Base-by-base conservation (phyloP, 2,113 vertebrate genomes). In the Salvelinus fontinalis region DNA sequence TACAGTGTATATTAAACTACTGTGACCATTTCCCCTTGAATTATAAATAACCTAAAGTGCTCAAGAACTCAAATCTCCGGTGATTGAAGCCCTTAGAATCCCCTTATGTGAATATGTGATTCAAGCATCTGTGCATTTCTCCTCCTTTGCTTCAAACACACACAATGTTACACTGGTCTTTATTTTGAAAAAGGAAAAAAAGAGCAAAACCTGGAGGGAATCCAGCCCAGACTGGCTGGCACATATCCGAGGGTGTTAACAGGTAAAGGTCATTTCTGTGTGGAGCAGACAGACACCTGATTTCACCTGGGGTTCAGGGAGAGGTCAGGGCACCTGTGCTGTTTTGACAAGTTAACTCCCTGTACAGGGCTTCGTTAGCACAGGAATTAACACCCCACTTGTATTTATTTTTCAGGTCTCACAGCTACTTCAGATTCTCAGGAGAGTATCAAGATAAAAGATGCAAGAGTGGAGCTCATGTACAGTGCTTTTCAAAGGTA, bases 311-410 rank as follows among this genome's bases (percentile, higher is more conserved):
- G 83, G 74, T 81, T 90, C 84, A 86, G 71, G 1, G 69, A 65
- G 14, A 82, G 90, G 89, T 87, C 88, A 81, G 79, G 79, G 81
- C 88, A 85, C 87, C 86, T 87, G 83, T 62, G 80, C 83, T 20
- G 77, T 67, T 81, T 26, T 83, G 57, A 62, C 80, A 75, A 60
- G 70, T 81, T 31, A 75, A 62, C 84, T 86, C 87, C 82, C 86
- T 14, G 81, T 78, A 81, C 87, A 88, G 78, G 75, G 48, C 70
- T 77, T 84, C 26, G 79, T 79, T 78, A 26, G 74, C 66, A 81
- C 80, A 89, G 80, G 83, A 85, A 84, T 89, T 89, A 88, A 89
- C 89, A 84, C 88, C 88, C 83, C 77, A 81, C 79, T 76, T 80
- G 82, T 89, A 85, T 91, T 92, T 85, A 91, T 83, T 85, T 5